Conservation (phyloP, 1,140 invertebrate species). For the Dinoponera quadriceps region DNA sequence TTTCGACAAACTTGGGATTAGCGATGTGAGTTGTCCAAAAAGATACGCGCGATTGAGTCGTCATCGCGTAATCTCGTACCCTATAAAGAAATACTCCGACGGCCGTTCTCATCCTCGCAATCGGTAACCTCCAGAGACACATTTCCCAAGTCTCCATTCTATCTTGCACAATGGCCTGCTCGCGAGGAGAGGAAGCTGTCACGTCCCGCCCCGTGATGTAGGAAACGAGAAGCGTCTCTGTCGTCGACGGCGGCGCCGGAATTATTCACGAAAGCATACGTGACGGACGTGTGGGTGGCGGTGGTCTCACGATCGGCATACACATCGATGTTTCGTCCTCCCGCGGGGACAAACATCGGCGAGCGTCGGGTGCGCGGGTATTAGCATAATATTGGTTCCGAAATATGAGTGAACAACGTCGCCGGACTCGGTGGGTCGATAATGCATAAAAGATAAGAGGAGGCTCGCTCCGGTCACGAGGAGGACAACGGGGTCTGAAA, state of each 20-base stretch:
- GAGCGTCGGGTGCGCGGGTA: slow-evolving; percentile 55
- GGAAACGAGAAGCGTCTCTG: slow-evolving; percentile 44
- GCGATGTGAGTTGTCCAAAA: neutral
- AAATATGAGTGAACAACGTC: slow-evolving; percentile 75
- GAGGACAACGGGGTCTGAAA: slow-evolving; percentile 64
- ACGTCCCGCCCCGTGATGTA: slow-evolving; percentile 33
- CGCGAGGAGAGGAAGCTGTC: slow-evolving; percentile 63
- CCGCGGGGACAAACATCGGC: slow-evolving; percentile 53
- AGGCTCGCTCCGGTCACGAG: slow-evolving; percentile 55
- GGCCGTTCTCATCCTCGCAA: neutral
- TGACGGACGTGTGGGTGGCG: slow-evolving; percentile 31
- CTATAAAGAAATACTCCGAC: slow-evolving; percentile 33
- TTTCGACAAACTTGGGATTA: neutral
- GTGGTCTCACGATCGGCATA: slow-evolving; percentile 48
- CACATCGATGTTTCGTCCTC: slow-evolving; percentile 60
- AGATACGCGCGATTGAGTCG: slow-evolving; percentile 14
- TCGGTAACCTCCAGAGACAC: slow-evolving; percentile 16
- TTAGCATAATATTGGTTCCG: slow-evolving; percentile 82
- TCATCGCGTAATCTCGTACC: slow-evolving; percentile 18
- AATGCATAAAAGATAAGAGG: slow-evolving; percentile 82
- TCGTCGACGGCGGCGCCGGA: slow-evolving; percentile 17
- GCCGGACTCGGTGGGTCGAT: slow-evolving; percentile 61
- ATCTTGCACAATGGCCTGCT: slow-evolving; percentile 44
- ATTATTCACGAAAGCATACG: slow-evolving; percentile 68
- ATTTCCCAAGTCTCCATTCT: slow-evolving; percentile 42